Evolutionary conservation across 2,888 invertebrate species (phyloP), one percentile per base, ranked within the genome.

Genomic region (Priocnemis perturbator): DNA sequence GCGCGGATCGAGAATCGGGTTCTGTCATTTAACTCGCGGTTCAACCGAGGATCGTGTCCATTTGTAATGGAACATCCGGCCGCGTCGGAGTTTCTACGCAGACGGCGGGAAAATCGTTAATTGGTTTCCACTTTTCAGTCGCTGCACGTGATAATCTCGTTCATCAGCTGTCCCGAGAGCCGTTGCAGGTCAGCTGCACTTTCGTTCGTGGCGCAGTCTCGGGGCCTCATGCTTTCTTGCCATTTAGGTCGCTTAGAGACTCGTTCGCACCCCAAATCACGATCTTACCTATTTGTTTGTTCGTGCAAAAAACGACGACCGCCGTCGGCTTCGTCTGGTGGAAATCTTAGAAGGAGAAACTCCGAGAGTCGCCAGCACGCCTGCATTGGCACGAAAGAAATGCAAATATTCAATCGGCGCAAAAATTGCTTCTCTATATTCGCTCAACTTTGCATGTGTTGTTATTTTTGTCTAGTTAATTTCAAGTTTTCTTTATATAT

Each of bases 211-310:
- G 19, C 48, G 56, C 62, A 59, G 47, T 66, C 65, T 26, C 14
- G 50, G 55, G 21, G 56, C 69, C 66, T 74, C 74, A 69, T 75
- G 77, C 77, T 71, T 77, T 78, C 77, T 78, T 71, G 61, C 70
- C 77, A 73, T 72, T 70, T 60, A 68, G 77, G 77, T 76, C 77
- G 59, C 65, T 37, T n/a, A 19, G 53, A 45, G 64, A 20, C n/a
- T 50, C 50, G 50, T 58, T 69, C 67, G 69, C 76, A 62, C 56
- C 62, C 70, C 63, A 62, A 71, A 71, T 76, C 69, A 60, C 60
- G 62, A 56, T 60, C 60, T 45, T 48, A 50, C 64, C 64, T 58
- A 65, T 57, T 64, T 64, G 52, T 60, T 64, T 66, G 53, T 65
- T 60, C 60, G 57, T 48, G 65, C 68, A 70, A 75, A 73, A 19